phyloP scores from a whole-genome alignment of 2,797 vertebrate species.

The Hydrocynus forskahlii region DNA sequence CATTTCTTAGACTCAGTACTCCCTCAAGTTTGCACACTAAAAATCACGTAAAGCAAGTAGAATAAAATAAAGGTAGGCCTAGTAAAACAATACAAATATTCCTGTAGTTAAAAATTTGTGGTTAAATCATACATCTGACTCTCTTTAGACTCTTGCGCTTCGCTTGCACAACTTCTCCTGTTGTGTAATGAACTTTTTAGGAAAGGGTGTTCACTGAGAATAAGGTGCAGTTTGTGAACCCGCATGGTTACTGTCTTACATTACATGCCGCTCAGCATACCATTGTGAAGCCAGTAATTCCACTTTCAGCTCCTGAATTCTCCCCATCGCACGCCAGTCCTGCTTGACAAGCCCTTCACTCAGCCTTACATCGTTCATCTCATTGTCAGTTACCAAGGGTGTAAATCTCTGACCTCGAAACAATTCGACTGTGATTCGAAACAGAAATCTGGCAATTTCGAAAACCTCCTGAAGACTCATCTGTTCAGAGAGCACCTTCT shows the following conservation, averaged over 20 bases:
- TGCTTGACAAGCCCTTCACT: background rate
- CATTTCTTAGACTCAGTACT: too few relatives aligned
- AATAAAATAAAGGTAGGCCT: too few relatives aligned
- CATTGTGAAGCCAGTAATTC: background rate
- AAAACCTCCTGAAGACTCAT: too few relatives aligned
- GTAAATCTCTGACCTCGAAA: background rate
- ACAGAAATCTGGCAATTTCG: too few relatives aligned
- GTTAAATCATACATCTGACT: too few relatives aligned
- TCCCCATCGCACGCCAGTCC: background rate
- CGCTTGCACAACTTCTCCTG: background rate
- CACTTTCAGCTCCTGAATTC: background rate
- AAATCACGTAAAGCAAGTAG: too few relatives aligned
- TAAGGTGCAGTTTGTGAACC: background rate
- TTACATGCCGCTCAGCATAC: slow-evolving; percentile 1
- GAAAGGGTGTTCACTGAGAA: background rate
- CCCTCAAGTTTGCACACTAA: too few relatives aligned
- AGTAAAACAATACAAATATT: too few relatives aligned
- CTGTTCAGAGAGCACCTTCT: too few relatives aligned
- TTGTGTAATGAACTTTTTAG: background rate
- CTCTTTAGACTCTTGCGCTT: too few relatives aligned
- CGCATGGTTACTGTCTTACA: background rate
- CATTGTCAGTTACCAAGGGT: background rate
- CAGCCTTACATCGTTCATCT: background rate
- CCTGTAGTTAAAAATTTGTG: too few relatives aligned
- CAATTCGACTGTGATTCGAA: background rate